phyloP scores from a whole-genome alignment of 2,888 invertebrate species.

The Heliconius sara region DNA sequence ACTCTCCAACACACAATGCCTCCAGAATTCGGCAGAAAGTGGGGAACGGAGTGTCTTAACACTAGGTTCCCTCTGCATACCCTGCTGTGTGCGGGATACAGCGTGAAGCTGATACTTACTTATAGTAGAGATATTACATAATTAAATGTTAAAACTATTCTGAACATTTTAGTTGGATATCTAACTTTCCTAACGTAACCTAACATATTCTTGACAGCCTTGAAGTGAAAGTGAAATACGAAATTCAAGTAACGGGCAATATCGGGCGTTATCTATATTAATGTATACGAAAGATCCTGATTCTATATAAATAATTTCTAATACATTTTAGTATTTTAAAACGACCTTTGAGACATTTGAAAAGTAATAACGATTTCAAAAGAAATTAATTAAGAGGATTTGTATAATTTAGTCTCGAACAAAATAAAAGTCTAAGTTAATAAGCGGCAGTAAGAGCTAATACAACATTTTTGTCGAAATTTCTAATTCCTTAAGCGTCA shows the following conservation, averaged over 20 bases:
- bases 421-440: conserved; percentile 35
- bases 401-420: conserved; percentile 27
- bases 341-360: neutral
- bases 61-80: too few relatives aligned
- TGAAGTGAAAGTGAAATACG: conserved; percentile 16
- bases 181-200: neutral
- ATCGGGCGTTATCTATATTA: neutral
- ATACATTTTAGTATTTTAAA: neutral
- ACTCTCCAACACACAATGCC: too few relatives aligned
- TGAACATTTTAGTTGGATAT: neutral
- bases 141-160: neutral
- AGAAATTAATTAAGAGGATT: conserved; percentile 25
- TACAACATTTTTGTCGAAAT: conserved; percentile 60
- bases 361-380: neutral
- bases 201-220: neutral
- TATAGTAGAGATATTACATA: neutral
- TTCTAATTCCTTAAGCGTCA: conserved; percentile 67
- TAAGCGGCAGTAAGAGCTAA: conserved; percentile 52
- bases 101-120: neutral
- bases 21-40: too few relatives aligned
- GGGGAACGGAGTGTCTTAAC: too few relatives aligned
- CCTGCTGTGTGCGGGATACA: too few relatives aligned
- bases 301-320: neutral
- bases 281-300: neutral
- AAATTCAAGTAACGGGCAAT: neutral